Evolutionary conservation across 92 coral and sea anemone genomes (phyloP), one percentile per base, ranked within the genome.

Genomic region (Bergia puertoricense): DNA sequence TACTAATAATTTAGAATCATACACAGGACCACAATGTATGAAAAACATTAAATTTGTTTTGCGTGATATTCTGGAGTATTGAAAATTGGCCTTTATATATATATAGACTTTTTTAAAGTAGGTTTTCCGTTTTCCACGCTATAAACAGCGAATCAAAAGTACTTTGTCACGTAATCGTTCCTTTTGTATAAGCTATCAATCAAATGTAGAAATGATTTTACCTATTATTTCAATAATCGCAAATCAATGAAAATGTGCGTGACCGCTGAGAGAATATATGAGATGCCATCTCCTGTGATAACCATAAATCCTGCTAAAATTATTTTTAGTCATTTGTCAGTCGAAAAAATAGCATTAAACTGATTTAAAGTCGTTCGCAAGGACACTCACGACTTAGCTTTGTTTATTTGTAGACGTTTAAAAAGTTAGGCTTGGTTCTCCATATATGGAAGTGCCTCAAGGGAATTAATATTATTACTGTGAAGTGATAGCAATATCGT

Each of bases 391-490:
- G 54, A n/a, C 30, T 68, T 44, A 50, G 84, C 84, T 83, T 30
- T 13, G 79, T 69, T 84, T n/a, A 14, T 71, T 45, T 71, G 40
- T 23, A 76, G 80, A 40, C 80, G 37, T 69, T 51, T 84, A 71
- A 38, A 83, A 44, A 15, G 37, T 44, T 71, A 48, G 87, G 57
- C 23, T 82, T 82, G 74, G 48, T 66, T 15, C 23, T 84, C 79
- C 87, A 84, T 42, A 41, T 84, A 69, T 84, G 56, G 87, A 71
- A 36, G 15, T 84, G 79, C 86, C 65, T 66, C 37, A 71, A 46
- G 79, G 43, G 45, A 71, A 73, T 46, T 74, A 84, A 84, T 84
- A 84, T 84, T 84, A 84, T 72, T 71, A 16, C 65, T 45, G 87
- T 84, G 69, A 71, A 84, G 39, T 30, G 78, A 36, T 36, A 6